Percentiles rank a stretch among this genome's conserved stretches.
Conservation (phyloP, 2,797 vertebrate species). For the Hylomyscus alleni region DNA sequence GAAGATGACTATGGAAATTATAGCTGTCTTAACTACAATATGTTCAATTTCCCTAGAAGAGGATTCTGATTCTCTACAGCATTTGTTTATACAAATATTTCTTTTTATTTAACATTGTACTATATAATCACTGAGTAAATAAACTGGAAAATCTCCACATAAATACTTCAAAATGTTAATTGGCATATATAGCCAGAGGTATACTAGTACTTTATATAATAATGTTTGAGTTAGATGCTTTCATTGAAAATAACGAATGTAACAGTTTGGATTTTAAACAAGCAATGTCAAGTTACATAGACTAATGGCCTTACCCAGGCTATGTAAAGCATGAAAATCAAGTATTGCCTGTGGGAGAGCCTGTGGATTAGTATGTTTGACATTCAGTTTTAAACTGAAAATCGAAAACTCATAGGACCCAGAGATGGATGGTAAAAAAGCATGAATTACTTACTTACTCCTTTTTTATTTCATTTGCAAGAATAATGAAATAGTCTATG, state of each 20-base stretch:
- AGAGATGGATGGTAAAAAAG: neutral
- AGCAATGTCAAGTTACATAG: neutral
- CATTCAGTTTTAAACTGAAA: neutral
- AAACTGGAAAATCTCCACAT: neutral
- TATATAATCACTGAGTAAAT: neutral
- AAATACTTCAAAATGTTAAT: neutral
- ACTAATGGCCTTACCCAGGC: neutral
- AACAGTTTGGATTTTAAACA: neutral
- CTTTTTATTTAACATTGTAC: neutral
- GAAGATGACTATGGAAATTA: neutral
- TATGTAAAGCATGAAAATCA: neutral
- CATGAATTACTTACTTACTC: neutral
- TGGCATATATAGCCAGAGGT: neutral
- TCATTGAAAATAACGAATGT: neutral
- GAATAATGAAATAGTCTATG: constrained; percentile 9
- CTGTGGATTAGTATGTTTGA: neutral
- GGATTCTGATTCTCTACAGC: neutral
- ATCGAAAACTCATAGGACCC: neutral
- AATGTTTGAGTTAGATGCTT: neutral
- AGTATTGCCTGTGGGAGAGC: neutral
- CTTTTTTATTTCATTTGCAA: neutral
- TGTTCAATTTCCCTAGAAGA: neutral
- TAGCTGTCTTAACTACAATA: neutral
- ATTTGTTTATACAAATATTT: neutral
- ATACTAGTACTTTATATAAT: neutral